A percentile compares a stretch with the other conserved stretches of the same genome.
These are phyloP conservation scores for Ctena decussata DNA, from an alignment of 2,888 invertebrate genomes.

Conservation along the genomic window DNA sequence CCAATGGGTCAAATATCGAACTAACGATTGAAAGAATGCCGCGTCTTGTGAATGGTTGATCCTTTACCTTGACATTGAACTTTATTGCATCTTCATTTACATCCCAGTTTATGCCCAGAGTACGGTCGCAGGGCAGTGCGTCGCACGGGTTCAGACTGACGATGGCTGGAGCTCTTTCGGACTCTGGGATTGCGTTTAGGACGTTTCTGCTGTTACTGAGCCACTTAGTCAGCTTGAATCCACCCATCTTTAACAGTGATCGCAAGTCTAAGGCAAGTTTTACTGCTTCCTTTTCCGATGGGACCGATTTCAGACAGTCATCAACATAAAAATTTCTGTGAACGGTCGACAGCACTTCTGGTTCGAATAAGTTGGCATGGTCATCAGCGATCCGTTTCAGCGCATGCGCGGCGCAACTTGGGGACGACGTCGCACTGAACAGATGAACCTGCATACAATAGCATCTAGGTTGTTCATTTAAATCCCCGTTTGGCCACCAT, in stretches of 20 bases:
- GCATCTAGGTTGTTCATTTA: conserved; percentile 10
- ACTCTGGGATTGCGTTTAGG: conserved; percentile 25
- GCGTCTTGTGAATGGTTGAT: conserved; percentile 58
- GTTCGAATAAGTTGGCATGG: conserved; percentile 10
- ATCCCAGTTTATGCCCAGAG: conserved; percentile 49
- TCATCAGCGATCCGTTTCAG: conserved; percentile 43
- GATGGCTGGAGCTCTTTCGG: conserved; percentile 28
- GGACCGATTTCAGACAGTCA: conserved; percentile 41
- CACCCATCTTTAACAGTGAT: conserved; percentile 33
- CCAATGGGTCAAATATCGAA: no score
- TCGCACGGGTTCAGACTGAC: neutral
- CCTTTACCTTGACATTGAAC: conserved; percentile 46
- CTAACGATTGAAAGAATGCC: conserved; percentile 58
- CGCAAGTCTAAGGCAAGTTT: conserved; percentile 27
- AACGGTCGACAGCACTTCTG: conserved; percentile 35
- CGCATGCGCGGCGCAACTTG: conserved; percentile 56
- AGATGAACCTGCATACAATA: no score
- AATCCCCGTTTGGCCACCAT: conserved; percentile 57
- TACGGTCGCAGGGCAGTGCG: no score
- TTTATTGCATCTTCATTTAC: conserved; percentile 42
- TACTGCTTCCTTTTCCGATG: conserved; percentile 23
- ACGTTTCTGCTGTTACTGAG: no score
- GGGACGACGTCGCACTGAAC: conserved; percentile 57
- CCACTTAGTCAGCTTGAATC: conserved; percentile 45
- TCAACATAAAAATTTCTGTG: conserved; percentile 37